Percentiles rank a stretch among this genome's conserved stretches.
These are phyloP conservation scores for Palythoa grandiflora DNA, from an alignment of 92 coral and sea anemone species.

Conservation along the genomic window DNA sequence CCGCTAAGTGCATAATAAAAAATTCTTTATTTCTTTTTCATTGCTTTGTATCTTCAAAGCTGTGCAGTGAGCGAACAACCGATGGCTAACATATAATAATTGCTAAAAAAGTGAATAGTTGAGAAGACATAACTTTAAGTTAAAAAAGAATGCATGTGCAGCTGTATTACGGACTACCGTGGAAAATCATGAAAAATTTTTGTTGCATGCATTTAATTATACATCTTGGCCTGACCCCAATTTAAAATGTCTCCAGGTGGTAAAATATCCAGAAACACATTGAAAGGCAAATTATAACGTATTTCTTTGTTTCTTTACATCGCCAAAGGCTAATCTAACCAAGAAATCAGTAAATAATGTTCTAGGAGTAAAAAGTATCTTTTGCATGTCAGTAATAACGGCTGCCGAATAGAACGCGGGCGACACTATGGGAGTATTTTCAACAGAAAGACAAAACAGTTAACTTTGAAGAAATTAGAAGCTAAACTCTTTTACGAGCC, in stretches of 20 bases:
- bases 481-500: too few species aligned
- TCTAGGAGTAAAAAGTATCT: neutral
- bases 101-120: too few species aligned
- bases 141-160: too few species aligned
- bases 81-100: neutral
- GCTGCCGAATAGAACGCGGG: neutral
- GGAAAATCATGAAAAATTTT: neutral
- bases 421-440: neutral
- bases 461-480: neutral
- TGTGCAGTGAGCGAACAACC: neutral
- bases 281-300: neutral
- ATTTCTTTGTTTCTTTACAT: slow-evolving; percentile 5
- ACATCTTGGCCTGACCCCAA: too few species aligned
- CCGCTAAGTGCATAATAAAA: neutral
- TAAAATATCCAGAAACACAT: neutral
- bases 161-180: too few species aligned
- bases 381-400: too few species aligned
- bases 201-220: neutral
- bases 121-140: too few species aligned
- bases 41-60: neutral
- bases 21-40: neutral
- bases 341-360: neutral
- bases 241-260: slow-evolving; percentile 10
- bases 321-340: slow-evolving; percentile 13
- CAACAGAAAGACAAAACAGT: neutral